These are phyloP conservation scores for Eupristina koningsbergeri DNA, from an alignment of 1,140 invertebrate species.

Conservation along the genomic window DNA sequence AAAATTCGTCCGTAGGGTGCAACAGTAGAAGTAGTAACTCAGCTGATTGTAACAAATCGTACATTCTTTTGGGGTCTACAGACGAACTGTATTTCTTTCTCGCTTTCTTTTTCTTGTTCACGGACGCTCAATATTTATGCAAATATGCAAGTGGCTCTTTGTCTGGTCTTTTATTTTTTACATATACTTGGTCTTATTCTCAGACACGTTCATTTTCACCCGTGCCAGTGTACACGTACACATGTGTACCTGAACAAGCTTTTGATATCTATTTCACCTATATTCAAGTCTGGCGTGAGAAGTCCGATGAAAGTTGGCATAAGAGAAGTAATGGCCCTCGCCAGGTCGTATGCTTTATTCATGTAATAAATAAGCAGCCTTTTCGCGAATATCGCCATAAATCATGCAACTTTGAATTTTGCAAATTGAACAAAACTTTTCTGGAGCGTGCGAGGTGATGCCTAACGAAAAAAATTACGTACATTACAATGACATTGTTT, in stretches of 20 bases:
- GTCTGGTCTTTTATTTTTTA: conserved; percentile 50
- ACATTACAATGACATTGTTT: too few relatives aligned
- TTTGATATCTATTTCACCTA: conserved; percentile 5
- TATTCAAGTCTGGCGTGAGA: too few relatives aligned
- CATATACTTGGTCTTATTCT: not conserved
- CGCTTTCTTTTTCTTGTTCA: conserved; percentile 11
- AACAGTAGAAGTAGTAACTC: conserved; percentile 32
- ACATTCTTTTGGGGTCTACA: not conserved
- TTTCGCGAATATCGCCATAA: too few relatives aligned
- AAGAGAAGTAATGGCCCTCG: not conserved
- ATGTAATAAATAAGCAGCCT: too few relatives aligned
- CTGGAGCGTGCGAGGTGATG: too few relatives aligned
- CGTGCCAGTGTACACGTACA: too few relatives aligned
- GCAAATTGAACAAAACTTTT: too few relatives aligned
- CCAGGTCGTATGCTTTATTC: too few relatives aligned
- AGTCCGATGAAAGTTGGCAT: too few relatives aligned
- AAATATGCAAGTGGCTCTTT: conserved; percentile 58
- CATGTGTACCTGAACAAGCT: not conserved
- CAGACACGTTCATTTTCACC: not conserved
- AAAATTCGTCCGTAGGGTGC: not conserved
- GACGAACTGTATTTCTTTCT: not conserved
- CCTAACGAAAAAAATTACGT: too few relatives aligned
- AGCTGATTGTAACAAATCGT: conserved; percentile 59
- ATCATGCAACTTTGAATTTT: too few relatives aligned
- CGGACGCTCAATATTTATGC: conserved; percentile 57